Conservation (phyloP, 2,113 vertebrate genomes). For the Bagarius yarrelli region DNA sequence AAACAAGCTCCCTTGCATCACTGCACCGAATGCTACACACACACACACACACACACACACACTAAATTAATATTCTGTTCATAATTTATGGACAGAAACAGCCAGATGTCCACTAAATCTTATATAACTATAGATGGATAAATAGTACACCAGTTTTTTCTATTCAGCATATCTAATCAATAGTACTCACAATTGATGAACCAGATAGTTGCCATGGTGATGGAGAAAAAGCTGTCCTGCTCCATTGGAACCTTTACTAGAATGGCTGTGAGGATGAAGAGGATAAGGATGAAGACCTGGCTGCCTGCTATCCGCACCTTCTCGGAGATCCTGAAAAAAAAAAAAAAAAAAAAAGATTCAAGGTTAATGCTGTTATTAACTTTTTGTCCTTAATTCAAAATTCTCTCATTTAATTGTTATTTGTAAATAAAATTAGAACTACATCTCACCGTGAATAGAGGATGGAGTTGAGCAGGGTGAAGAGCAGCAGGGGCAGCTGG, state of each 20-base stretch:
- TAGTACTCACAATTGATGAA: slow-evolving; percentile 85
- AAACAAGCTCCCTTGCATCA: slow-evolving; percentile 83
- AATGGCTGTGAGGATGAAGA: slow-evolving; percentile 78
- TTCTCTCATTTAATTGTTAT: too few species aligned
- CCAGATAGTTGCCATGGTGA: slow-evolving; percentile 86
- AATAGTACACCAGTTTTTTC: background rate
- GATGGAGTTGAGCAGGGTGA: slow-evolving; percentile 87
- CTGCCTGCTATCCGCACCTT: slow-evolving; percentile 76
- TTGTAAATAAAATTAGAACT: too few species aligned
- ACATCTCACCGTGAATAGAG: slow-evolving; percentile 80
- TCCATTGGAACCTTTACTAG: slow-evolving; percentile 79
- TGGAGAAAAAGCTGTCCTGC: slow-evolving; percentile 73
- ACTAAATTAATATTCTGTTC: background rate
- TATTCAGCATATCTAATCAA: background rate
- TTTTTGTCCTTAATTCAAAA: too few species aligned
- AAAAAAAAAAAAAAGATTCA: background rate
- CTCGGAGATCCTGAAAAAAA: slow-evolving; percentile 74
- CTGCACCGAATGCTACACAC: slow-evolving; percentile 75
- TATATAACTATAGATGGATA: background rate
- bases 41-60: background rate
- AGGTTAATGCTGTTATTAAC: too few species aligned
- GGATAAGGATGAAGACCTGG: slow-evolving; percentile 74
- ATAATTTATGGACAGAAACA: background rate
- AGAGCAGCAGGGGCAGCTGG: slow-evolving; percentile 85
- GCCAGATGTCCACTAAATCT: background rate